Evolutionary conservation across 2,888 invertebrate species (phyloP).

Genomic region (Argyra leucocephala): DNA sequence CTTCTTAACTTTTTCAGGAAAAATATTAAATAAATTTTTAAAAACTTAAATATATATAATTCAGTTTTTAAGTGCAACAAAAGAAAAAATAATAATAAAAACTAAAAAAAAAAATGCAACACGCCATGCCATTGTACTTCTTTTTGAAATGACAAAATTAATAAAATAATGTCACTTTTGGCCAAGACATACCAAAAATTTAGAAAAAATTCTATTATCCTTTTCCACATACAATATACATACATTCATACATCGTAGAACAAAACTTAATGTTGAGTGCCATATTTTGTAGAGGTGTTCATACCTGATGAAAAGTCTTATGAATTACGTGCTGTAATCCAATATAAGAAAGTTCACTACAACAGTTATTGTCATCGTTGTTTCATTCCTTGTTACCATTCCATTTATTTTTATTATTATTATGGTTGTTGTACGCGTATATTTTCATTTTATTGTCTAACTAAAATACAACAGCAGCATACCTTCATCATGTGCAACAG

Average conservation of each 20-base stretch:
- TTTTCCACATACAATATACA: background rate
- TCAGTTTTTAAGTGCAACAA: too few relatives aligned
- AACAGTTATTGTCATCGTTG: too few relatives aligned
- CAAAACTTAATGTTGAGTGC: background rate
- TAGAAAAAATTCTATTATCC: background rate
- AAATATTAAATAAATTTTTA: too few relatives aligned
- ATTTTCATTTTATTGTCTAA: background rate
- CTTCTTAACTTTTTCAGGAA: too few relatives aligned
- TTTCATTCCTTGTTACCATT: background rate
- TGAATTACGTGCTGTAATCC: background rate
- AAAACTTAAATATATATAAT: too few relatives aligned
- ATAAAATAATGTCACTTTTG: background rate
- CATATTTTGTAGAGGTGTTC: background rate
- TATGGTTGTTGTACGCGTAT: background rate
- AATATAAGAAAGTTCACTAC: background rate
- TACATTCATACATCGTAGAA: background rate
- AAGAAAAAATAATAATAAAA: too few relatives aligned
- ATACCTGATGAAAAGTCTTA: background rate
- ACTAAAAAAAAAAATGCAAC: too few relatives aligned
- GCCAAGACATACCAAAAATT: background rate
- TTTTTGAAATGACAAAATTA: background rate
- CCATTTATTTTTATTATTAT: background rate
- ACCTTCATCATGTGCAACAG: background rate
- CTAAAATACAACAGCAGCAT: background rate
- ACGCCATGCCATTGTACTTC: too few relatives aligned